Evolutionary conservation across 2,113 vertebrate species (phyloP).

Genomic region (Penelope pileata): DNA sequence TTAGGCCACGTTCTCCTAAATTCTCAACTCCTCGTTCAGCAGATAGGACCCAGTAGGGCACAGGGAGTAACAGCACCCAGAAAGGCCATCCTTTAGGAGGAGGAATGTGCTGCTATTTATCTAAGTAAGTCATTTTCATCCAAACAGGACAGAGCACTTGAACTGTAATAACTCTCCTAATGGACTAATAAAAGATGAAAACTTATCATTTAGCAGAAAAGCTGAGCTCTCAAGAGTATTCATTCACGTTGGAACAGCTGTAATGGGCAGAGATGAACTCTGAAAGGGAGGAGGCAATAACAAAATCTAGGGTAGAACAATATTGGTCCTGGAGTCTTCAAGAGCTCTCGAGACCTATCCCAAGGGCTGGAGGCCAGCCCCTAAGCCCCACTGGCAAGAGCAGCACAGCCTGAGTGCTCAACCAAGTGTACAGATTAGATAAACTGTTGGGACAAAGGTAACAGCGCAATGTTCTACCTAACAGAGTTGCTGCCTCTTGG

Average conservation of each 20-base stretch:
- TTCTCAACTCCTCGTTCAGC: not conserved
- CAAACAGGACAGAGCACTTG: conserved; percentile 11
- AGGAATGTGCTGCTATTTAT: conserved; percentile 6
- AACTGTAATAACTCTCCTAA: conserved; percentile 15
- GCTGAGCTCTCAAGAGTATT: conserved; percentile 25
- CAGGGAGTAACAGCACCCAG: rapidly evolving
- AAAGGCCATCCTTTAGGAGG: not conserved
- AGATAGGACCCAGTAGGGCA: not conserved
- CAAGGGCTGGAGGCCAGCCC: conserved; percentile 2
- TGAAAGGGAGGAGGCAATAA: conserved; percentile 44
- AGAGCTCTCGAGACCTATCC: not conserved
- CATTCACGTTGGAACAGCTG: not conserved
- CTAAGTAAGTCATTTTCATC: conserved; percentile 30
- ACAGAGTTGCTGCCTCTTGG: not conserved
- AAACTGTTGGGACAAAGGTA: not conserved
- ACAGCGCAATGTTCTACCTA: not conserved
- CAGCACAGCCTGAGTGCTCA: not conserved
- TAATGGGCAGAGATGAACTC: not conserved
- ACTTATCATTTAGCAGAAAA: conserved; percentile 14
- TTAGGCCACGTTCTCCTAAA: not conserved
- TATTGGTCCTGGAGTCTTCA: conserved; percentile 63
- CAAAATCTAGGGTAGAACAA: conserved; percentile 22
- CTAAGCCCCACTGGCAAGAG: not conserved
- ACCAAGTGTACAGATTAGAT: not conserved
- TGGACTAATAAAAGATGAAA: not conserved